Evolutionary conservation across 2,888 invertebrate species (phyloP).

Genomic region (Halictus ligatus): DNA sequence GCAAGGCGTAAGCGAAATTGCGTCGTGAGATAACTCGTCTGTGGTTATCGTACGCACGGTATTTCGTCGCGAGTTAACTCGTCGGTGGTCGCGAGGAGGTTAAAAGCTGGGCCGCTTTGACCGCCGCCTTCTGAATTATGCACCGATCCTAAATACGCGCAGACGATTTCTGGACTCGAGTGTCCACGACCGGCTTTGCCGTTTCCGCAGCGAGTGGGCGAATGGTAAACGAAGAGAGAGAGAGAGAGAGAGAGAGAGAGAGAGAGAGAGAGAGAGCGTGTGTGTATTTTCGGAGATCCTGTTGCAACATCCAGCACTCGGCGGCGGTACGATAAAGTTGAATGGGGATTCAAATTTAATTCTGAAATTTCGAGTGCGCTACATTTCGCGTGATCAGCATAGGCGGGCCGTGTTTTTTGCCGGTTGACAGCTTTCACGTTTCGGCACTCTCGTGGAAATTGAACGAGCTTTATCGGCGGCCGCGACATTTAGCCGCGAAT

Average conservation of each 20-base stretch:
- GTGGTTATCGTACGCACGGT: no score
- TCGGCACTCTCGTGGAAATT: background rate
- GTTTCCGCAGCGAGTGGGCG: conserved; percentile 47
- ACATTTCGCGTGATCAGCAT: conserved; percentile 10
- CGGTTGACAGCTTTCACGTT: background rate
- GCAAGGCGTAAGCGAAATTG: no score
- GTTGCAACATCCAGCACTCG: conserved; percentile 39
- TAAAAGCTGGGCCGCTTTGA: conserved; percentile 39
- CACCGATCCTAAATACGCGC: conserved; percentile 26
- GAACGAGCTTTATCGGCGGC: background rate
- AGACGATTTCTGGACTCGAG: conserved; percentile 30
- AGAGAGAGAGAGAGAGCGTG: background rate
- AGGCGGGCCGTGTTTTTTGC: background rate
- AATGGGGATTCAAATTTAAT: conserved; percentile 57
- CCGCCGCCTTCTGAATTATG: conserved; percentile 26
- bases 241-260: background rate
- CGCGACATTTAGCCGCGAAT: background rate
- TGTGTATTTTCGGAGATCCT: conserved; percentile 51
- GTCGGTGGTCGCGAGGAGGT: no score
- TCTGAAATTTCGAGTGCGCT: conserved; percentile 31
- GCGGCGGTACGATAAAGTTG: conserved; percentile 49
- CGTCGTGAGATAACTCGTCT: no score
- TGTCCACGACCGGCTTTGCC: conserved; percentile 26
- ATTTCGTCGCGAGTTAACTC: no score
- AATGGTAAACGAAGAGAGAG: background rate